phyloP scores from a whole-genome alignment of 2,113 vertebrate genomes.

The Tringa solitaria region DNA sequence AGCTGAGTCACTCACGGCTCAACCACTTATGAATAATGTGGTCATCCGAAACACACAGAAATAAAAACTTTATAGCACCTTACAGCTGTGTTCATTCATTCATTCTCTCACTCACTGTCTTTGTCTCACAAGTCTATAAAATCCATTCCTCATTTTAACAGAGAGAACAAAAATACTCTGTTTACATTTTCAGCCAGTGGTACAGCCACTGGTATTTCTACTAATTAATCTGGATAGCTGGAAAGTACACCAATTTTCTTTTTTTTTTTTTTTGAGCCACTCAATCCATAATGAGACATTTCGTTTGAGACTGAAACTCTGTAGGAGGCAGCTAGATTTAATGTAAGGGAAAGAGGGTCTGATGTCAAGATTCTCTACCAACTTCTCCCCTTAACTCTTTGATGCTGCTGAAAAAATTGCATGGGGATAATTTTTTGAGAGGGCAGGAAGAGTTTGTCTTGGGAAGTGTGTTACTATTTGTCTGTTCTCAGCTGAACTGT shows the following conservation, averaged over 20 bases:
- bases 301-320: background rate
- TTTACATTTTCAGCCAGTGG: background rate
- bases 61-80: background rate
- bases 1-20: background rate
- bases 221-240: background rate
- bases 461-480: background rate
- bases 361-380: background rate
- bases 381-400: background rate
- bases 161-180: background rate
- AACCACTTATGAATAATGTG: background rate
- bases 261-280: background rate
- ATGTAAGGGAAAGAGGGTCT: background rate
- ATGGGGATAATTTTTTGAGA: background rate
- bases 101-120: background rate
- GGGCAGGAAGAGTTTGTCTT: background rate
- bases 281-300: background rate
- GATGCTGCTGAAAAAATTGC: background rate
- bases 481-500: background rate
- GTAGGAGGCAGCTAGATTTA: background rate
- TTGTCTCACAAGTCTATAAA: background rate
- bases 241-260: background rate
- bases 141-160: background rate
- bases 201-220: background rate
- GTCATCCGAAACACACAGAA: background rate
- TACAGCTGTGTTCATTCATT: background rate